These are phyloP conservation scores for Drosophila kanekoi DNA, from an alignment of 2,888 invertebrate species.

Conservation along the genomic window DNA sequence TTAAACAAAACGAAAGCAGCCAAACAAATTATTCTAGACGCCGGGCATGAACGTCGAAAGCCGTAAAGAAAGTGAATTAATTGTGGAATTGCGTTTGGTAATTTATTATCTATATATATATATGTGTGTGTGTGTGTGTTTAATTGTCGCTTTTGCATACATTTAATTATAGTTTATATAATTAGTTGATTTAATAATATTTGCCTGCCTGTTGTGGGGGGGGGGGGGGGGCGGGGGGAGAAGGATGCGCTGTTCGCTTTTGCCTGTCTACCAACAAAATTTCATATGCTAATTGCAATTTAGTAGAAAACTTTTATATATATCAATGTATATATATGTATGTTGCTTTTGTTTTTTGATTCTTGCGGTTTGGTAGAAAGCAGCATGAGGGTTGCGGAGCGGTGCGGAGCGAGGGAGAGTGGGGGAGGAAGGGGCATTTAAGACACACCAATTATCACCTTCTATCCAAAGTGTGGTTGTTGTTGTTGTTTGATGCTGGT, in stretches of 20 bases:
- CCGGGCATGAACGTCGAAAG: conserved; percentile 8
- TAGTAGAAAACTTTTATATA: conserved; percentile 44
- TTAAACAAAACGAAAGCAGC: conserved; percentile 18
- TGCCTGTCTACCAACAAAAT: conserved; percentile 35
- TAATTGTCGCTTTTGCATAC: conserved; percentile 27
- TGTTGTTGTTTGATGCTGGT: conserved; percentile 54
- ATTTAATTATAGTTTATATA: conserved; percentile 51
- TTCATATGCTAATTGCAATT: conserved; percentile 56
- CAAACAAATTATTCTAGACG: background rate
- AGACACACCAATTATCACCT: conserved; percentile 80
- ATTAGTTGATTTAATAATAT: conserved; percentile 57
- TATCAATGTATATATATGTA: too few species aligned
- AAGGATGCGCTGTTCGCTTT: conserved; percentile 2
- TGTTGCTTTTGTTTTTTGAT: conserved; percentile 5
- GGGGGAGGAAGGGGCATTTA: conserved; percentile 48
- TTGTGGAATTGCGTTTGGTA: conserved; percentile 69
- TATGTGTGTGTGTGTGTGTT: conserved; percentile 22
- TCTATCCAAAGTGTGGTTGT: conserved; percentile 72
- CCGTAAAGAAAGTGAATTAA: conserved; percentile 14
- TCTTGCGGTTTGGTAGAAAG: conserved; percentile 1
- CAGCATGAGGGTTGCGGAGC: background rate
- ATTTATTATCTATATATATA: conserved; percentile 51
- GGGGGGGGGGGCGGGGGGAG: too few species aligned
- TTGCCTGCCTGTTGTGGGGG: conserved; percentile 46
- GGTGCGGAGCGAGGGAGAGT: background rate